Conservation (phyloP, 2,797 vertebrate species). For the Galaxias olidus region DNA sequence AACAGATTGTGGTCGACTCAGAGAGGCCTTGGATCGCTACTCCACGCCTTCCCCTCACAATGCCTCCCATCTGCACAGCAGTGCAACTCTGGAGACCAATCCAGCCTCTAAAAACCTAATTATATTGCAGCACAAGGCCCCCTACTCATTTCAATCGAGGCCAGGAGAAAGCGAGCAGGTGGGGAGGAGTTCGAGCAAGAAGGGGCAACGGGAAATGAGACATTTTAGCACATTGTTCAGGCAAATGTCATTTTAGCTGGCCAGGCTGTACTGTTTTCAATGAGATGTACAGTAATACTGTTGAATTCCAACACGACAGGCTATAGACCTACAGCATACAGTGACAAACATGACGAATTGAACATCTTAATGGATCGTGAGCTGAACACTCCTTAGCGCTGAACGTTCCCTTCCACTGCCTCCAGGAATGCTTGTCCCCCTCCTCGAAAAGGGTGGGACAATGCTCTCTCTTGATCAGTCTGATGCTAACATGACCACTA, state of each 20-base stretch:
- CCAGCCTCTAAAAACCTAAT: slow-evolving; percentile 30
- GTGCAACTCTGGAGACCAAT: slow-evolving; percentile 10
- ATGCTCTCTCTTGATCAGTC: slow-evolving; percentile 11
- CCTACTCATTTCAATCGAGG: not conserved
- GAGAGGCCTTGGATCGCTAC: slow-evolving; percentile 30
- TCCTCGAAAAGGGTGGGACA: not conserved
- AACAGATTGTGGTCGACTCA: slow-evolving; percentile 42
- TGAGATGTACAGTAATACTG: no score
- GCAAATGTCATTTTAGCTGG: no score
- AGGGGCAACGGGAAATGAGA: not conserved
- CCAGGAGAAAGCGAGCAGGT: not conserved
- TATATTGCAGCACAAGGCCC: slow-evolving; percentile 9
- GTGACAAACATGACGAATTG: no score
- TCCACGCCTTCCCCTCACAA: slow-evolving; percentile 23
- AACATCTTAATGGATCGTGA: not conserved
- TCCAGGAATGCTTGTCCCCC: not conserved
- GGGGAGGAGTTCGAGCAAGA: not conserved
- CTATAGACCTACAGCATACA: no score
- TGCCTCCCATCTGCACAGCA: slow-evolving; percentile 32
- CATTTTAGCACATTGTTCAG: no score
- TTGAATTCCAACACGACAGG: no score
- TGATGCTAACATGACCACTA: slow-evolving; percentile 9
- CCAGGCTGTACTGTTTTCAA: no score
- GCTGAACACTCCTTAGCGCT: not conserved
- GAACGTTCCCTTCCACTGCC: not conserved